Conservation (phyloP, 2,888 invertebrate genomes). For the Pandemis heparana region DNA sequence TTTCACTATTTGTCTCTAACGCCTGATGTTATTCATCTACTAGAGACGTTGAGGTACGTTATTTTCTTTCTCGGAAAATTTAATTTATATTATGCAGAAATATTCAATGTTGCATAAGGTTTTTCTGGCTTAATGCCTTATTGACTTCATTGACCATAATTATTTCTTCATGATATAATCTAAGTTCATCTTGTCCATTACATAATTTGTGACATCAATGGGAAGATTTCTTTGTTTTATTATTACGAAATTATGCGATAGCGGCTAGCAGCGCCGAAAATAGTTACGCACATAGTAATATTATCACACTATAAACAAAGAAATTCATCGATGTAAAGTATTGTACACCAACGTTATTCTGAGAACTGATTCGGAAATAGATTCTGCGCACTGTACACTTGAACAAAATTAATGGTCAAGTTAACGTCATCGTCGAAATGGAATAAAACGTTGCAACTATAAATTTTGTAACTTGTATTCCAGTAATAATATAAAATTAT, state of each 20-base stretch:
- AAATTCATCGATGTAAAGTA: conserved; percentile 21
- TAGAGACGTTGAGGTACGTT: conserved; percentile 87
- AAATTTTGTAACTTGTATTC: neutral
- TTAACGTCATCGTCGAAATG: conserved; percentile 22
- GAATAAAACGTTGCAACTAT: neutral
- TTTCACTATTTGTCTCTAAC: conserved; percentile 91
- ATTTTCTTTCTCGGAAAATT: conserved; percentile 48
- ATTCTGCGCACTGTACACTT: conserved; percentile 9
- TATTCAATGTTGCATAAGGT: conserved; percentile 58
- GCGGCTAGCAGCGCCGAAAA: conserved; percentile 6
- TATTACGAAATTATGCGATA: conserved; percentile 36
- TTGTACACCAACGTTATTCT: conserved; percentile 25
- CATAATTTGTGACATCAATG: conserved; percentile 50
- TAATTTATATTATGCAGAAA: conserved; percentile 78
- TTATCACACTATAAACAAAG: conserved; percentile 33
- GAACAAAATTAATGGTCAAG: conserved; percentile 43
- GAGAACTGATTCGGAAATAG: conserved; percentile 28
- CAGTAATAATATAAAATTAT: neutral
- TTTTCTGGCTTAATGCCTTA: conserved; percentile 16
- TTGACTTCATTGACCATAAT: conserved; percentile 51
- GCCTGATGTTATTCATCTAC: conserved; percentile 88
- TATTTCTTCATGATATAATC: conserved; percentile 80
- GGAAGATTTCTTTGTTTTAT: conserved; percentile 59
- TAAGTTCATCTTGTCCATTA: conserved; percentile 42
- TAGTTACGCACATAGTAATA: conserved; percentile 10